Percentiles rank a stretch among this genome's conserved stretches.
Conservation (phyloP, 2,888 invertebrate genomes). For the Aspidiotus rigidus region DNA sequence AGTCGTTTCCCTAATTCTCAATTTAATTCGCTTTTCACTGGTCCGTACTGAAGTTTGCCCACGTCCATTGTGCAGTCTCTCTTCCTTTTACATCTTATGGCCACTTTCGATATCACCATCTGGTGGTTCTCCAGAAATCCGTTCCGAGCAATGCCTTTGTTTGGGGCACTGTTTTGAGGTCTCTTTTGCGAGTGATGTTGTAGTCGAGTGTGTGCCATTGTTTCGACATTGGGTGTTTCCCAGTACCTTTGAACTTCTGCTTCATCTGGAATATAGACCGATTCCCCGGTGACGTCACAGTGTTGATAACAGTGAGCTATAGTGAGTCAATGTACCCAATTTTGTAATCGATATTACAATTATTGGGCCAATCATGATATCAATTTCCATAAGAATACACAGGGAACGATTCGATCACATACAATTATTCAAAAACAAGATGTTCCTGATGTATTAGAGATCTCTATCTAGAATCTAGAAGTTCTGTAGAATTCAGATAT, state of each 20-base stretch:
- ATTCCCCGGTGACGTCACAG: too few species aligned
- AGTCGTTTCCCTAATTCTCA: neutral
- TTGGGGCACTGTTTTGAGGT: neutral
- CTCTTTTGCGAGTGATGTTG: neutral
- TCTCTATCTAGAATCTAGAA: too few species aligned
- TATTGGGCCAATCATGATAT: too few species aligned
- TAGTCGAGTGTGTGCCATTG: neutral
- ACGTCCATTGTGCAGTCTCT: neutral
- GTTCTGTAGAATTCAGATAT: too few species aligned
- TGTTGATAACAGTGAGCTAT: too few species aligned
- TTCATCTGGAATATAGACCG: too few species aligned
- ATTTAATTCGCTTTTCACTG: neutral
- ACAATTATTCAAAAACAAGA: too few species aligned
- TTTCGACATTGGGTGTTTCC: neutral
- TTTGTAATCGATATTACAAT: too few species aligned
- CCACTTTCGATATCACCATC: neutral
- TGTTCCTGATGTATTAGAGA: too few species aligned
- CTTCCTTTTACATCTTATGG: neutral
- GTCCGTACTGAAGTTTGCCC: neutral
- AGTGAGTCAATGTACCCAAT: too few species aligned
- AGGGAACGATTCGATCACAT: too few species aligned
- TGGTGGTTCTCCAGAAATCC: neutral
- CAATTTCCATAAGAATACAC: too few species aligned
- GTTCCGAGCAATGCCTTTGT: neutral
- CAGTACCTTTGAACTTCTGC: neutral